Conservation (phyloP, 1,140 invertebrate genomes). For the Drosophila dunni region DNA sequence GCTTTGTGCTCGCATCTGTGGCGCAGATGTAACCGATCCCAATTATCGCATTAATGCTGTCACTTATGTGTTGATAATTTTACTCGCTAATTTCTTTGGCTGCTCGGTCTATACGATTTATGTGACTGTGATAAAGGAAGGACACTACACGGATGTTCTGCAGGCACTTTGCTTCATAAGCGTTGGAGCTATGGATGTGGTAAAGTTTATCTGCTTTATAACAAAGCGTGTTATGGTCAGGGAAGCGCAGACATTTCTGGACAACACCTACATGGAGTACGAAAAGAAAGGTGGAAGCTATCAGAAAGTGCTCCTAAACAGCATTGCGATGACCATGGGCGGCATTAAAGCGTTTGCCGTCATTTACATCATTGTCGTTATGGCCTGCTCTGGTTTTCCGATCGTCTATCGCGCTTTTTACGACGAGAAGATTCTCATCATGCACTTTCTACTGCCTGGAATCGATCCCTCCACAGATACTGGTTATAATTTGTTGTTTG, state of each 20-base stretch:
- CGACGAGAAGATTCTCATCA: neutral
- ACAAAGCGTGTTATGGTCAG: neutral
- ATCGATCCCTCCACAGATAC: neutral
- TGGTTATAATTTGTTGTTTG: neutral
- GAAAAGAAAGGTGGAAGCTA: neutral
- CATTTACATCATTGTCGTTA: neutral
- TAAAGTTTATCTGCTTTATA: neutral
- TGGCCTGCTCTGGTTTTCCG: neutral
- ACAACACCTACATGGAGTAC: neutral
- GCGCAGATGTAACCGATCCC: neutral
- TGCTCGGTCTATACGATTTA: neutral
- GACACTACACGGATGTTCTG: neutral
- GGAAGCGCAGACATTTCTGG: neutral
- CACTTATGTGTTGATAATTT: neutral
- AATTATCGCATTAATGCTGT: neutral
- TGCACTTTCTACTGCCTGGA: neutral
- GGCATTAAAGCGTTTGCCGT: neutral
- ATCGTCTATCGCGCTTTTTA: neutral
- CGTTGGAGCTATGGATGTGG: neutral
- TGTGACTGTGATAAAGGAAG: neutral
- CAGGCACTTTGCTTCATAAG: neutral
- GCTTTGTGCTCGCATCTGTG: constrained; percentile 1
- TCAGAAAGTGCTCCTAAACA: neutral
- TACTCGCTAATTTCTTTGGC: neutral
- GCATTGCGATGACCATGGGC: neutral